Evolutionary conservation across 2,888 invertebrate species (phyloP).

Genomic region (Epiblema foenella): DNA sequence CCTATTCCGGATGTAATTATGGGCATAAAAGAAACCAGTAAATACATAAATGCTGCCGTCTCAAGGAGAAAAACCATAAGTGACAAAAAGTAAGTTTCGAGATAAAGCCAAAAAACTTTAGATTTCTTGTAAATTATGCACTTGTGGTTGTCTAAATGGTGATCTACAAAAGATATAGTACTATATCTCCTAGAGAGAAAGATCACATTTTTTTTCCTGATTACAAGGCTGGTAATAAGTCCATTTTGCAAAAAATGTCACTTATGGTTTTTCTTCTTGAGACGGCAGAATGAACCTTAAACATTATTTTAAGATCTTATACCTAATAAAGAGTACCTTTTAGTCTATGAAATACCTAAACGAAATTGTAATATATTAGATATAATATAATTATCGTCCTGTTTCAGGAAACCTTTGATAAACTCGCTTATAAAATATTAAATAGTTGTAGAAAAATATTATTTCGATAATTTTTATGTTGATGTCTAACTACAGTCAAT

Average conservation of each 20-base stretch:
- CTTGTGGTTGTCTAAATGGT: no score
- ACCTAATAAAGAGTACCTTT: conserved; percentile 1
- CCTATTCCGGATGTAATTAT: neutral
- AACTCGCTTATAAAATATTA: conserved; percentile 55
- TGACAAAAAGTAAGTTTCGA: no score
- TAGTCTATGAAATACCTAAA: conserved; percentile 32
- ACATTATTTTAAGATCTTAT: neutral
- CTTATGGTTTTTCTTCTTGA: no score
- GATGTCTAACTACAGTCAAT: conserved; percentile 52
- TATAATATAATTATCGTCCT: conserved; percentile 51
- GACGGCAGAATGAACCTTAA: neutral
- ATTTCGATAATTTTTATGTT: conserved; percentile 51
- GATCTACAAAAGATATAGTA: no score
- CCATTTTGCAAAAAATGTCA: no score
- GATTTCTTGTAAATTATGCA: no score
- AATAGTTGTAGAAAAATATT: conserved; percentile 63
- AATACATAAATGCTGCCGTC: no score
- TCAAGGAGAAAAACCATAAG: no score
- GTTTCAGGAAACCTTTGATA: conserved; percentile 54
- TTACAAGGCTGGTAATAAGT: no score
- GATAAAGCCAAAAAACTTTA: no score
- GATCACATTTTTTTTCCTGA: no score
- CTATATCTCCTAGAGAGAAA: no score
- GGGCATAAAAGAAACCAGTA: neutral
- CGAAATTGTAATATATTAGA: conserved; percentile 31